phyloP scores from a whole-genome alignment of 2,797 vertebrate genomes.

The Semaprochilodus insignis region DNA sequence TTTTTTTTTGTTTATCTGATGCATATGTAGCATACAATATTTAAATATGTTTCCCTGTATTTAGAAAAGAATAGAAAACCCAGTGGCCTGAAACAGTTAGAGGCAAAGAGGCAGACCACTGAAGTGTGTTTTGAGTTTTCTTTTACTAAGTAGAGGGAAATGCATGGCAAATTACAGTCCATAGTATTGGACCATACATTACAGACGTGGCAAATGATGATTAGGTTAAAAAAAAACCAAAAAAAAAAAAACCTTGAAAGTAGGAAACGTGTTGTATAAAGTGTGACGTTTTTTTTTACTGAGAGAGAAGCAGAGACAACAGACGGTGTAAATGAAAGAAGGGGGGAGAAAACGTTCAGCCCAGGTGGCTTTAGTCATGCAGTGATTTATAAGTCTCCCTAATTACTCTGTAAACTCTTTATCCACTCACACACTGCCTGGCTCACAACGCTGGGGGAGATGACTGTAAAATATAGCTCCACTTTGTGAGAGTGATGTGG shows the following conservation, averaged over 20 bases:
- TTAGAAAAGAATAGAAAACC: no score
- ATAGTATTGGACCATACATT: background rate
- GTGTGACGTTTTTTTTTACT: background rate
- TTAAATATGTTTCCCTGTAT: no score
- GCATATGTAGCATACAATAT: no score
- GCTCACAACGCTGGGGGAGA: conserved; percentile 4
- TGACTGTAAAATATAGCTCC: conserved; percentile 27
- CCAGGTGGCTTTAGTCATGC: conserved; percentile 47
- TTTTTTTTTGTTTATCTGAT: no score
- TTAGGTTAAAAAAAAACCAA: background rate
- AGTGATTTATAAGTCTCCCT: conserved; percentile 43
- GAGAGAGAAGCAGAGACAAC: background rate
- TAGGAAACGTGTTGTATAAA: background rate
- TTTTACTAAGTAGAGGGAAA: no score
- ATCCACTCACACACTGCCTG: conserved; percentile 9
- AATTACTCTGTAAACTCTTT: conserved; percentile 48
- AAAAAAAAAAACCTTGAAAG: background rate
- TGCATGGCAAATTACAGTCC: background rate
- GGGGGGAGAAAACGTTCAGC: background rate
- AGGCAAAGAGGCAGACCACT: no score
- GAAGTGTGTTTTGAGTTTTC: no score
- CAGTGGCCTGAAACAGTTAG: no score
- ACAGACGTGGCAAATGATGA: background rate
- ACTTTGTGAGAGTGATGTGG: conserved; percentile 28
- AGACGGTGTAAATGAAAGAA: background rate